Base-by-base conservation (phyloP, 2,113 vertebrate genomes). In the Vanacampus margaritifer region DNA sequence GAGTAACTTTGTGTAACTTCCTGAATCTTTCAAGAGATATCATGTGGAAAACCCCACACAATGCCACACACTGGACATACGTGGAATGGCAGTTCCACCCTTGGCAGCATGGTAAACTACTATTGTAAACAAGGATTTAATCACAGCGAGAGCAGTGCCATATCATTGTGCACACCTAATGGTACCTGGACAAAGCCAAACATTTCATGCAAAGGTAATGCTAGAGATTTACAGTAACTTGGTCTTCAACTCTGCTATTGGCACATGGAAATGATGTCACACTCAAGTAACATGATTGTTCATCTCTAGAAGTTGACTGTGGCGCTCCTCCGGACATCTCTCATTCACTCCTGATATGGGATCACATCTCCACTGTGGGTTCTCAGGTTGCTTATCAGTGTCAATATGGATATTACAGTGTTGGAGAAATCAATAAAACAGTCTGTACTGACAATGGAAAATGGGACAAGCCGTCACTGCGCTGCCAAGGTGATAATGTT, bases 171-270 rank as follows among this genome's bases (percentile, higher is more conserved):
- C 54, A 90, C 77, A 58, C 5, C 35, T 24, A 74, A 88, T 50
- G 91, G 85, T 72, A 79, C 79, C 2, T 96, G 94, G 94, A 93
- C 91, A 67, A 68, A 78, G 67, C 68, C 86, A 13, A 74, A 85
- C 71, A 43, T 88, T 64, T 71, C 75, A 13, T 94, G 92, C 68
- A 86, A 85, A 94, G 92, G 91, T 94, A 90, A 73, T 59, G 23
- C 17, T 32, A 54, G 17, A 28, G 26, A 32, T 65, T 21, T 32
- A 6, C 45, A 6, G 17, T 19, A 21, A n/a, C 1, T 54, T 67
- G 32, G 1, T 56, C 21, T n/a, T 65, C 26, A 36, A 14, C 23
- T 50, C 6, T 13, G 46, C 3, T 37, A 17, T 35, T 21, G 35
- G 28, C 17, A 7, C 17, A 28, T 11, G 6, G 41, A 24, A 37